phyloP scores from a whole-genome alignment of 30 jellyfish, hydroid and myxozoan species.

The Cassiopea andromeda region DNA sequence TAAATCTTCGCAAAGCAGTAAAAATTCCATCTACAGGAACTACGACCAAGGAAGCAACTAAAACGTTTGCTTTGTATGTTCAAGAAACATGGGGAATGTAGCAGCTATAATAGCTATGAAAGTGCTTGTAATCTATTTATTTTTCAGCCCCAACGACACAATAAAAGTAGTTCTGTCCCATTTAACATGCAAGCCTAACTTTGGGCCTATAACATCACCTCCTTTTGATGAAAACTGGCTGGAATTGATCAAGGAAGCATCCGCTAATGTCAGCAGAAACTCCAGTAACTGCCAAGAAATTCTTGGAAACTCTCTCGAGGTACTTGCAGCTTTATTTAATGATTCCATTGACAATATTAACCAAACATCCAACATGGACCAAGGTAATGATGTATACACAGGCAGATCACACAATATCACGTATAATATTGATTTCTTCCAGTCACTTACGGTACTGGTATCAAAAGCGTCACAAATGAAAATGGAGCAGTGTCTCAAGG shows the following conservation, averaged over 20 bases:
- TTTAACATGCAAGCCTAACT: neutral
- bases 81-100: neutral
- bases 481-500: neutral
- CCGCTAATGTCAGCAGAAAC: neutral
- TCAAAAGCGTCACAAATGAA: constrained; percentile 3
- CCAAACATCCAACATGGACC: neutral
- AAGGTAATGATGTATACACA: neutral
- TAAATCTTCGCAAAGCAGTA: too few relatives aligned
- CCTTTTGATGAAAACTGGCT: neutral
- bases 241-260: neutral
- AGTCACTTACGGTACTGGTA: neutral
- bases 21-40: too few relatives aligned
- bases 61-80: too few relatives aligned
- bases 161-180: neutral
- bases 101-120: neutral
- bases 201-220: neutral
- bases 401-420: neutral
- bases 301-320: neutral
- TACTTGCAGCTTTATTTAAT: neutral
- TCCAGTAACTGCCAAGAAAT: constrained; percentile 27
- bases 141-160: neutral
- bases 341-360: neutral
- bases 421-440: constrained; percentile 18
- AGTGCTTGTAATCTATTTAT: neutral
- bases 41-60: too few relatives aligned